A percentile compares a stretch with the other conserved stretches of the same genome.
Conservation (phyloP, 2,797 vertebrate species). For the Rhinatrema bivittatum region DNA sequence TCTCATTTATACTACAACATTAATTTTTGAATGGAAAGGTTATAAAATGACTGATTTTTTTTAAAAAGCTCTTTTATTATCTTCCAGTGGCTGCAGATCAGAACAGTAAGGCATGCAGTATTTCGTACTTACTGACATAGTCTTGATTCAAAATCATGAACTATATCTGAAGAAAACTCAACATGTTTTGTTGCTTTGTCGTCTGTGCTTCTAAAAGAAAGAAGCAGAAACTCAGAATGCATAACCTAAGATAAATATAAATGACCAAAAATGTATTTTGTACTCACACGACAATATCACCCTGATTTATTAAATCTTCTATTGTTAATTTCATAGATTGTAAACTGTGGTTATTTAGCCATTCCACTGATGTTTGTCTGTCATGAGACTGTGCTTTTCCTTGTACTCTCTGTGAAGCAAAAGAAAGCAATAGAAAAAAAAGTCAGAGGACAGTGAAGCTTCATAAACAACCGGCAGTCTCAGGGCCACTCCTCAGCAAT, state of each 20-base stretch:
- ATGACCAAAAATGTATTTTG: background rate
- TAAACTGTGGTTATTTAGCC: conserved; percentile 48
- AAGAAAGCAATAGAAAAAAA: conserved; percentile 9
- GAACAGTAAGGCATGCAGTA: too few species aligned
- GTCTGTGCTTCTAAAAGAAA: conserved; percentile 28
- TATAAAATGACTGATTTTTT: too few species aligned
- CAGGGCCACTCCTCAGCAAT: too few species aligned
- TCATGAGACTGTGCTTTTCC: background rate
- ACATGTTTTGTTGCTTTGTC: conserved; percentile 14
- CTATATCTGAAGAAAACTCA: conserved; percentile 29
- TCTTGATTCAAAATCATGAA: conserved; percentile 47
- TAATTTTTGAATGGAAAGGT: too few species aligned
- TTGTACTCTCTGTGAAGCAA: conserved; percentile 29
- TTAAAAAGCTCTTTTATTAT: too few species aligned
- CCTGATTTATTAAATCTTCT: conserved; percentile 40
- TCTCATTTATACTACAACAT: too few species aligned
- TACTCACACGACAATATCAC: conserved; percentile 38
- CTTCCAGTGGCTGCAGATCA: too few species aligned
- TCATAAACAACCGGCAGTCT: too few species aligned
- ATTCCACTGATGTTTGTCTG: conserved; percentile 44
- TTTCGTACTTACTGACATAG: conserved; percentile 52
- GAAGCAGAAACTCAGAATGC: conserved; percentile 1
- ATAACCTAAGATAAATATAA: background rate
- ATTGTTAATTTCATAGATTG: conserved; percentile 50
- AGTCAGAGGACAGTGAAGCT: background rate